Conservation (phyloP, 2,113 vertebrate genomes). For the Phalacrocorax pelagicus region DNA sequence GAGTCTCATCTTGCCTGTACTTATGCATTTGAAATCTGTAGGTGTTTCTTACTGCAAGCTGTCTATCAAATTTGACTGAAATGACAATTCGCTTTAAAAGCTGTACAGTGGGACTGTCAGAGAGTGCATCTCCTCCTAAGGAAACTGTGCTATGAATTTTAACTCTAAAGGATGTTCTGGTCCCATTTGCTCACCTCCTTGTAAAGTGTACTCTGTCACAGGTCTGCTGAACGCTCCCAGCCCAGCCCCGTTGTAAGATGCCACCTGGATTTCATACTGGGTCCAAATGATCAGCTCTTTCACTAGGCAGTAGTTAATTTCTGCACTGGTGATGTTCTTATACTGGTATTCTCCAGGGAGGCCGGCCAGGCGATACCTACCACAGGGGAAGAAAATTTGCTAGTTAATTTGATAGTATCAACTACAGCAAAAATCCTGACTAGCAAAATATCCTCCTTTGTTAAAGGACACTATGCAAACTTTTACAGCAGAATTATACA, state of each 20-base stretch:
- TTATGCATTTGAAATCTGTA: not conserved
- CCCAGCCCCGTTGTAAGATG: constrained; percentile 91
- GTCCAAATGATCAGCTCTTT: constrained; percentile 97
- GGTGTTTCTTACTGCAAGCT: not conserved
- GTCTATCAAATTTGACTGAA: not conserved
- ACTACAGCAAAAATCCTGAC: not conserved
- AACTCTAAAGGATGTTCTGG: fast-evolving
- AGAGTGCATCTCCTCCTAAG: not conserved
- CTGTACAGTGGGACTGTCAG: not conserved
- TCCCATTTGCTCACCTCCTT: constrained; percentile 85
- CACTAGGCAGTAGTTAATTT: constrained; percentile 94
- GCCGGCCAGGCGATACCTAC: constrained; percentile 92
- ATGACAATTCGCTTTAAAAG: not conserved
- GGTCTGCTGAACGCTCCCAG: constrained; percentile 90
- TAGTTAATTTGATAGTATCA: not conserved
- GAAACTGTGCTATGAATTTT: not conserved
- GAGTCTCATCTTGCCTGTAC: not conserved
- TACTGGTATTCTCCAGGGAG: constrained; percentile 92
- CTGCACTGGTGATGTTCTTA: constrained; percentile 93
- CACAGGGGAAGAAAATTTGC: not conserved
- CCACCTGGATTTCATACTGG: constrained; percentile 97
- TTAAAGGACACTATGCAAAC: not conserved
- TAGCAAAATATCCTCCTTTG: not conserved
- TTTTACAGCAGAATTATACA: not conserved
- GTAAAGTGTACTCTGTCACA: constrained; percentile 90